phyloP scores from a whole-genome alignment of 1,140 invertebrate genomes.

The Bursaphelenchus mucronatus region DNA sequence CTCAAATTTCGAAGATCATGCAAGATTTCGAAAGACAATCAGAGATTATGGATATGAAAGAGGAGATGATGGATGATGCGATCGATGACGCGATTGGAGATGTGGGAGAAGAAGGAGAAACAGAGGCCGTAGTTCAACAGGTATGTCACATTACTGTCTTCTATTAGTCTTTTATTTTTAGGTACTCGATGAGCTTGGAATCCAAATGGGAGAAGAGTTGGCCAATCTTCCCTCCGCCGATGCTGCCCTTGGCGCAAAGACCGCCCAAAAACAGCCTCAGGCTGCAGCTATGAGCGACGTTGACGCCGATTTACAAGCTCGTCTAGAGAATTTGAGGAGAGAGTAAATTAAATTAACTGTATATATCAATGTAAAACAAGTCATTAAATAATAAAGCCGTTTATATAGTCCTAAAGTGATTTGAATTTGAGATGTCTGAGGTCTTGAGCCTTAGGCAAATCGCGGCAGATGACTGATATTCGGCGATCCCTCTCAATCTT shows the following conservation, averaged over 20 bases:
- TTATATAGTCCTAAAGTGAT: too few species aligned
- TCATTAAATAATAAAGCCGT: too few species aligned
- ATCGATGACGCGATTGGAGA: slow-evolving; percentile 99
- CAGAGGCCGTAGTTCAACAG: slow-evolving; percentile 61
- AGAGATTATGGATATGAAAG: slow-evolving; percentile 99
- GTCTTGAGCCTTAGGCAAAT: slow-evolving; percentile 67
- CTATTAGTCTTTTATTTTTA: slow-evolving; percentile 66
- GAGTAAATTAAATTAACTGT: slow-evolving; percentile 21
- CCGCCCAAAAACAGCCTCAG: slow-evolving; percentile 20
- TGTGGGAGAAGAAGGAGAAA: slow-evolving; percentile 96
- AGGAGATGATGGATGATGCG: slow-evolving; percentile 99
- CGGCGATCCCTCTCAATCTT: slow-evolving; percentile 70
- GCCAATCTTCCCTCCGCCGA: slow-evolving; percentile 76
- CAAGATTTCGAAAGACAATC: slow-evolving; percentile 99
- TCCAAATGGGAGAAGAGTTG: slow-evolving; percentile 83
- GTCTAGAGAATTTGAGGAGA: slow-evolving; percentile 37
- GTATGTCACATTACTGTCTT: slow-evolving; percentile 20
- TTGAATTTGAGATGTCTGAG: background rate
- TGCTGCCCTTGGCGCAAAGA: slow-evolving; percentile 63
- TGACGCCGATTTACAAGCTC: slow-evolving; percentile 44
- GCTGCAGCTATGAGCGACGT: slow-evolving; percentile 39
- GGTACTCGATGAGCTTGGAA: slow-evolving; percentile 90
- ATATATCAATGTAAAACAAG: slow-evolving; percentile 10
- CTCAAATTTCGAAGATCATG: slow-evolving; percentile 97
- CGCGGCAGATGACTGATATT: slow-evolving; percentile 85